Evolutionary conservation across 2,888 invertebrate genomes (phyloP).

Genomic region (Chrysolina americana): DNA sequence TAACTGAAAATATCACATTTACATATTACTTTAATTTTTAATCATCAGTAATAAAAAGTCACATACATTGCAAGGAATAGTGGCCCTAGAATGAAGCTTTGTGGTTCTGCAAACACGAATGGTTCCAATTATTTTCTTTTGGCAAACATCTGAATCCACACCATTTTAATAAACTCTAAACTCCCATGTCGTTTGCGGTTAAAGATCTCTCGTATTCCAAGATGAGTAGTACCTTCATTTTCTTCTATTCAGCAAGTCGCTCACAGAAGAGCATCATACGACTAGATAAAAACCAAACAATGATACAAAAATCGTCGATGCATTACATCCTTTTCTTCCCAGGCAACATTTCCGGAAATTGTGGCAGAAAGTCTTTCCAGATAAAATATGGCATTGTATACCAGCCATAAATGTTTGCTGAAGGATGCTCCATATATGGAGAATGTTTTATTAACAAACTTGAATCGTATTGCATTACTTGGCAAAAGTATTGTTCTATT

Average conservation of each 20-base stretch:
- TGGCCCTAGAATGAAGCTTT: too few species aligned
- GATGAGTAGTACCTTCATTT: background rate
- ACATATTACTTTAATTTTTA: too few species aligned
- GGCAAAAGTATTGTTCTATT: background rate
- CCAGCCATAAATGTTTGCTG: background rate
- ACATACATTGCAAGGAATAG: too few species aligned
- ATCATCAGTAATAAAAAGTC: too few species aligned
- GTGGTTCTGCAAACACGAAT: too few species aligned
- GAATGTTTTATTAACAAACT: conserved; percentile 21
- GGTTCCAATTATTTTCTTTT: too few species aligned
- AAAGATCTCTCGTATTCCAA: background rate
- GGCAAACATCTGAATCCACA: too few species aligned
- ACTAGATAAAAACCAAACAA: background rate
- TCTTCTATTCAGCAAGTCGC: background rate
- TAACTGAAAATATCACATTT: too few species aligned
- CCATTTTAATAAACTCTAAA: too few species aligned
- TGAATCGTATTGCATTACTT: background rate
- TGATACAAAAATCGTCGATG: background rate
- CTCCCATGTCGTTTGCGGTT: too few species aligned
- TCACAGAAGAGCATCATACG: background rate
- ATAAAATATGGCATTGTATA: background rate
- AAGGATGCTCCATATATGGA: background rate
- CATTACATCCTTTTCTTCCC: background rate
- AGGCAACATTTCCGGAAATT: background rate
- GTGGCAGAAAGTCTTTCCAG: background rate